A percentile compares a stretch with the other conserved stretches of the same genome.
Conservation (phyloP, 2,797 vertebrate species). For the Myotis findleyi region DNA sequence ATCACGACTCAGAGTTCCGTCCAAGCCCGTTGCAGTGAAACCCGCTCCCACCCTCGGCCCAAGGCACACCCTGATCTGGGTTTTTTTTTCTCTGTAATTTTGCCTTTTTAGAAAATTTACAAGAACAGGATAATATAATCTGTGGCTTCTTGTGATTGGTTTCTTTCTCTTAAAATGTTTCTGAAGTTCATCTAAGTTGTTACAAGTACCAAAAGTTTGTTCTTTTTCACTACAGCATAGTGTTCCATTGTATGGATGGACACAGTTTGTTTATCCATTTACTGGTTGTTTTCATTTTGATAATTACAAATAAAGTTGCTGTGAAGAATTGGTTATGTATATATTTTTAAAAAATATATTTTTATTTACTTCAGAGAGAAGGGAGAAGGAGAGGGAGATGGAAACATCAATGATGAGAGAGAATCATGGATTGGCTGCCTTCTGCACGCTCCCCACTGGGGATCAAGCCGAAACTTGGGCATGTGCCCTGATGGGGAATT, state of each 20-base stretch:
- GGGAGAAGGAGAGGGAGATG: no score
- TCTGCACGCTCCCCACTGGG: no score
- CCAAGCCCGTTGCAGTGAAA: neutral
- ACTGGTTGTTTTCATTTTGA: constrained; percentile 8
- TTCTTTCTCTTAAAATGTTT: neutral
- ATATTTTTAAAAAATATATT: no score
- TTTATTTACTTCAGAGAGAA: no score
- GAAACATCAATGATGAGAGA: no score
- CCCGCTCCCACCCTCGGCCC: neutral
- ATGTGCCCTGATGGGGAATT: no score
- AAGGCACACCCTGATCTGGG: neutral
- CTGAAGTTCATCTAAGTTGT: neutral
- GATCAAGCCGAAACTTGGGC: no score
- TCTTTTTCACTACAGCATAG: neutral
- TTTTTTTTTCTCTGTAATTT: neutral
- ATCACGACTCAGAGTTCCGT: neutral
- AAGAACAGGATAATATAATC: neutral
- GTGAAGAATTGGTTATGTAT: neutral
- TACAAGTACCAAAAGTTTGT: neutral
- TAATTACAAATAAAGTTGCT: neutral
- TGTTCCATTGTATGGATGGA: neutral
- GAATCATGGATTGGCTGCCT: no score
- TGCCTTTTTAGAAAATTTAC: constrained; percentile 6
- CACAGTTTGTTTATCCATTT: neutral
- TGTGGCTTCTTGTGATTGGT: neutral